A percentile compares a stretch with the other conserved stretches of the same genome.
Evolutionary conservation across 2,888 invertebrate genomes (phyloP).

Genomic region (Harmothoe impar): DNA sequence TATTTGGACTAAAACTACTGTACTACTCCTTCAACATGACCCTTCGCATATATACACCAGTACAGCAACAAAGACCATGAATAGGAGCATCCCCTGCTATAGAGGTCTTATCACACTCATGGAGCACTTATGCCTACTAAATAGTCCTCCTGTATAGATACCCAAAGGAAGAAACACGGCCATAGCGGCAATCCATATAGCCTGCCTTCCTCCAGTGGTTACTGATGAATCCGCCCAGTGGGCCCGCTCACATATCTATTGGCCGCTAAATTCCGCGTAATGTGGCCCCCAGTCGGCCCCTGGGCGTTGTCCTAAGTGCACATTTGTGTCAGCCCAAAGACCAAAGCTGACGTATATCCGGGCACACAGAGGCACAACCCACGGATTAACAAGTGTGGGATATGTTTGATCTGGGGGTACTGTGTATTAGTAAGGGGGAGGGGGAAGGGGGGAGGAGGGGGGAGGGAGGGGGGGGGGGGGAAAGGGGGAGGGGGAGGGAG

Average conservation of each 20-base stretch:
- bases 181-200: no score
- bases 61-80: no score
- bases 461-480: neutral
- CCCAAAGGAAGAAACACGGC: no score
- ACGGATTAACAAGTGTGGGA: conserved; percentile 16
- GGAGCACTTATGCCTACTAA: no score
- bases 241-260: neutral
- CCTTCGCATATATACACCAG: no score
- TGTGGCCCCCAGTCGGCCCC: neutral
- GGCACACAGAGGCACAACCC: neutral
- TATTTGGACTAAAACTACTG: no score
- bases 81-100: no score
- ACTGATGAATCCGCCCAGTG: neutral
- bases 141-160: no score
- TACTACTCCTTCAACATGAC: no score
- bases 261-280: conserved; percentile 11
- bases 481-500: neutral
- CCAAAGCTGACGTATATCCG: conserved; percentile 8
- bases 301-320: conserved; percentile 12
- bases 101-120: no score
- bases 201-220: no score
- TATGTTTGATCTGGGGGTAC: neutral
- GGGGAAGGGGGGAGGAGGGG: neutral
- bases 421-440: neutral
- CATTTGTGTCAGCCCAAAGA: conserved; percentile 20